Evolutionary conservation across 1,140 invertebrate genomes (phyloP).

Genomic region (Drosophila nebulosa): DNA sequence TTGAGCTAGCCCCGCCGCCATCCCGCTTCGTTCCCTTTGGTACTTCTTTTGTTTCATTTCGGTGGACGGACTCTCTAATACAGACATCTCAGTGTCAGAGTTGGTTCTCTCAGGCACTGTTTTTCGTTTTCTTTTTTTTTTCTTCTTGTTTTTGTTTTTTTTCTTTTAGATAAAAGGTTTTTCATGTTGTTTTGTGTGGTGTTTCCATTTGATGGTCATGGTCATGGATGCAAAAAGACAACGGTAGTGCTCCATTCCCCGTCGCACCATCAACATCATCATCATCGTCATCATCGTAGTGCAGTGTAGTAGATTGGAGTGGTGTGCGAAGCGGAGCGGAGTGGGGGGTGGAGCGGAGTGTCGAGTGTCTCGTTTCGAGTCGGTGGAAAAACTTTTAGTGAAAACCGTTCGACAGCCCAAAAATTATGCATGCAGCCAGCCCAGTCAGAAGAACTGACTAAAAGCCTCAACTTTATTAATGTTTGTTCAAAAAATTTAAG

Average conservation of each 20-base stretch:
- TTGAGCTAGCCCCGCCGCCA: background rate
- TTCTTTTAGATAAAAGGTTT: constrained; percentile 78
- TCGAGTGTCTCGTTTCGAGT: constrained; percentile 12
- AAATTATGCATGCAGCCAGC: constrained; percentile 68
- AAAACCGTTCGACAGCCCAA: constrained; percentile 52
- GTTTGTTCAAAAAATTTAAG: constrained; percentile 74
- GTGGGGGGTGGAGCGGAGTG: background rate
- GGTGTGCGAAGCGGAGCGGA: background rate
- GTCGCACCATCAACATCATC: background rate
- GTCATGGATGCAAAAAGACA: constrained; percentile 44
- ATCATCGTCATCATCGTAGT: background rate
- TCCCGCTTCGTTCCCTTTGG: constrained; percentile 2
- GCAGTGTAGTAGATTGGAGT: background rate
- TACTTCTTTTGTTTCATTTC: constrained; percentile 47
- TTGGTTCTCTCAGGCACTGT: constrained; percentile 27
- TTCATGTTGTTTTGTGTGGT: constrained; percentile 55
- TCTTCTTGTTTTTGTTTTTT: background rate
- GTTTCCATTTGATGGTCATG: constrained; percentile 66
- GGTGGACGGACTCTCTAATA: constrained; percentile 55
- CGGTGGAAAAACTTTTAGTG: constrained; percentile 63
- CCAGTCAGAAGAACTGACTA: constrained; percentile 31
- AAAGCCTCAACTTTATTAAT: constrained; percentile 73
- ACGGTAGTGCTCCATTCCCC: constrained; percentile 23
- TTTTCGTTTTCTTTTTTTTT: background rate
- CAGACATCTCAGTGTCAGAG: constrained; percentile 55